These are phyloP conservation scores for Argynnis bischoffii DNA, from an alignment of 2,888 invertebrate species.

Conservation along the genomic window DNA sequence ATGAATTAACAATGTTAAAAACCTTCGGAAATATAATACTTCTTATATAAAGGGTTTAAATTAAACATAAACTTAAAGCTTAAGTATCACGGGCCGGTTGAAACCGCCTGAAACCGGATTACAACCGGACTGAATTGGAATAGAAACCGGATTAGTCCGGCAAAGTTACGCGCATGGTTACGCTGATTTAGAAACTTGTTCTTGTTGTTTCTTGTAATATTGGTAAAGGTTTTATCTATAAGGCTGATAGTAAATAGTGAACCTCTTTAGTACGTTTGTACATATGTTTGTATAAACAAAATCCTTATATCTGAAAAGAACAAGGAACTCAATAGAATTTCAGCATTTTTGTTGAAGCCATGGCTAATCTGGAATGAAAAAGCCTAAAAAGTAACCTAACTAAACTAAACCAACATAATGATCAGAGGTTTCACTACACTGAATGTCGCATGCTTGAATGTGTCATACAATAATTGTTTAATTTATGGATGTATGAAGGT, in stretches of 20 bases:
- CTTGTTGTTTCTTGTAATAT: slow-evolving; percentile 68
- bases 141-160: slow-evolving; percentile 71
- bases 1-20: too few species aligned
- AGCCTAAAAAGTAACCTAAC: too few species aligned
- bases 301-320: not conserved
- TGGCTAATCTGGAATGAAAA: too few species aligned
- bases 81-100: slow-evolving; percentile 47
- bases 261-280: not conserved
- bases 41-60: slow-evolving; percentile 6
- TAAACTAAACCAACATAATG: too few species aligned
- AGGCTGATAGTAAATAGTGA: not conserved
- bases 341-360: too few species aligned
- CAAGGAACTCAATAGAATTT: too few species aligned
- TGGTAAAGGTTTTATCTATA: slow-evolving; percentile 39
- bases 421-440: too few species aligned
- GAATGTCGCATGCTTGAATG: too few species aligned
- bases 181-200: slow-evolving; percentile 75
- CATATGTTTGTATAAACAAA: not conserved
- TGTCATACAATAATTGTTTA: too few species aligned
- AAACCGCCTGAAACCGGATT: slow-evolving; percentile 63
- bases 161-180: slow-evolving; percentile 74
- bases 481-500: too few species aligned
- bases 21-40: not conserved
- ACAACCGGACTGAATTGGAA: slow-evolving; percentile 57
- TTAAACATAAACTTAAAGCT: slow-evolving; percentile 28